Evolutionary conservation across 2,797 vertebrate genomes (phyloP).

Genomic region (Pyrrhura leucotis): DNA sequence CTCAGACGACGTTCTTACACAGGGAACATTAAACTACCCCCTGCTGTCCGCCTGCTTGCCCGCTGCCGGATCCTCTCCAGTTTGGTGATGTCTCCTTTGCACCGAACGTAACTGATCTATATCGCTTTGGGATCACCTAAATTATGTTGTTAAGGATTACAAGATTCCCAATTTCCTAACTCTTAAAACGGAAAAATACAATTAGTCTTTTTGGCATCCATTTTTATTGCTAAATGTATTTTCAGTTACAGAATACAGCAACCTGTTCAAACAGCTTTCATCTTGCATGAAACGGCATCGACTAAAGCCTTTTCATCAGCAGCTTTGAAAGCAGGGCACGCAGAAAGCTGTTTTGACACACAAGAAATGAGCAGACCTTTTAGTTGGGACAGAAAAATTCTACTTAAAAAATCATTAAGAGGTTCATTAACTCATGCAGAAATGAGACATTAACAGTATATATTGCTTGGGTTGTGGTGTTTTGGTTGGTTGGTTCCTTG

Average conservation of each 20-base stretch:
- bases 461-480: background rate
- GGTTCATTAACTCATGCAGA: background rate
- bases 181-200: background rate
- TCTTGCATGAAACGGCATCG: background rate
- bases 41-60: background rate
- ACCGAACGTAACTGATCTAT: background rate
- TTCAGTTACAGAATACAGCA: background rate
- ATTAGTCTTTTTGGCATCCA: background rate
- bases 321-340: background rate
- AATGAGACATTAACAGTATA: background rate
- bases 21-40: background rate
- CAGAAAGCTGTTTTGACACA: background rate
- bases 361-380: background rate
- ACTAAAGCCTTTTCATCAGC: background rate
- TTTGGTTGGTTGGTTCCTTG: background rate
- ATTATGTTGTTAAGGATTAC: background rate
- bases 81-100: background rate
- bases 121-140: background rate
- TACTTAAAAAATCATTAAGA: background rate
- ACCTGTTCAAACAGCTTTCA: background rate
- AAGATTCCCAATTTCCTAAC: background rate
- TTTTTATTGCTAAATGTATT: background rate
- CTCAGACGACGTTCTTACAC: accelerated
- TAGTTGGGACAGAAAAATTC: background rate
- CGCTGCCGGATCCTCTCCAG: background rate